phyloP scores from a whole-genome alignment of 2,888 invertebrate species.

The Diarsia brunnea region DNA sequence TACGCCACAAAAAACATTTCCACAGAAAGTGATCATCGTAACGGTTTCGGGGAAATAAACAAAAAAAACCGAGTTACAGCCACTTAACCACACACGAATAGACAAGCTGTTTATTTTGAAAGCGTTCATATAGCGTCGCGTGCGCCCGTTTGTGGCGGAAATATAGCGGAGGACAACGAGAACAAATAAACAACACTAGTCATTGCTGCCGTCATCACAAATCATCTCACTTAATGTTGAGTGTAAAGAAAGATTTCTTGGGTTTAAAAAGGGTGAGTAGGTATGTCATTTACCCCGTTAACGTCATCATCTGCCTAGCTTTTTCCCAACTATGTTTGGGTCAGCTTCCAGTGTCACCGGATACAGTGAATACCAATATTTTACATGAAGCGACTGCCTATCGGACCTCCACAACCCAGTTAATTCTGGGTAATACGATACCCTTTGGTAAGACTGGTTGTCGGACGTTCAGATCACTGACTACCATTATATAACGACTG shows the following conservation, averaged over 20 bases:
- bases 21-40: constrained; percentile 71
- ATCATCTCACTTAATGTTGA: not conserved
- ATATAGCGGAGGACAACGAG: constrained; percentile 53
- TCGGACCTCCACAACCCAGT: no score
- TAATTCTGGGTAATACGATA: no score
- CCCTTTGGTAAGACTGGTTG: no score
- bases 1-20: constrained; percentile 57
- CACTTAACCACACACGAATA: constrained; percentile 79
- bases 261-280: not conserved
- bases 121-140: constrained; percentile 70
- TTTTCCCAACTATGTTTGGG: no score
- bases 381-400: no score
- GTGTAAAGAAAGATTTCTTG: not conserved
- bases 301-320: no score
- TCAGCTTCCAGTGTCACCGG: no score
- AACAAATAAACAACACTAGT: constrained; percentile 61
- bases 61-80: constrained; percentile 75
- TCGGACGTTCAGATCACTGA: no score
- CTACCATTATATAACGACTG: no score
- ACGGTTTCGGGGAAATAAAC: constrained; percentile 76
- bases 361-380: no score
- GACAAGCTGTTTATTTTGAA: constrained; percentile 82
- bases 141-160: constrained; percentile 50
- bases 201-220: constrained; percentile 36
- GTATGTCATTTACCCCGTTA: not conserved